Evolutionary conservation across 2,888 invertebrate genomes (phyloP).

Genomic region (Lasioglossum oenotherae): DNA sequence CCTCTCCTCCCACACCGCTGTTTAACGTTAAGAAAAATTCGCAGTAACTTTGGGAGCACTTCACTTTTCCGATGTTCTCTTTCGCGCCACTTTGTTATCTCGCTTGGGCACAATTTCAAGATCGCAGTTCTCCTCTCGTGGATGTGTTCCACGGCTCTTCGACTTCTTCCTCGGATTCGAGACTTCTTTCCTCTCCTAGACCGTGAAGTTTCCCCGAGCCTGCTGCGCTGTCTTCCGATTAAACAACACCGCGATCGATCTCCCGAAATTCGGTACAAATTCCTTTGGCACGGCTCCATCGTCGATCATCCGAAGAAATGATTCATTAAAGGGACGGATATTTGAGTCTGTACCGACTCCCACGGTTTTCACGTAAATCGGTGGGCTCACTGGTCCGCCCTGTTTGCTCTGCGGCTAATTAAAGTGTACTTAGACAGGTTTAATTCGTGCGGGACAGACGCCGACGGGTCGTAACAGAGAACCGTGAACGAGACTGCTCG

Average conservation of each 20-base stretch:
- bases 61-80: slow-evolving; percentile 1
- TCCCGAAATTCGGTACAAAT: neutral
- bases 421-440: slow-evolving; percentile 50
- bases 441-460: slow-evolving; percentile 19
- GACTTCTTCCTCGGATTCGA: neutral
- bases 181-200: neutral
- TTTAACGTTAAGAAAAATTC: slow-evolving; percentile 33
- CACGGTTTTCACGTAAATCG: slow-evolving; percentile 40
- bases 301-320: neutral
- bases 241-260: neutral
- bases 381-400: slow-evolving; percentile 21
- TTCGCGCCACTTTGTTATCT: neutral
- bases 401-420: slow-evolving; percentile 51
- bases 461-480: slow-evolving; percentile 12
- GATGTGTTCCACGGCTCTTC: neutral
- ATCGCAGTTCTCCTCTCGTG: neutral
- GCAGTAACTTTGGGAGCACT: neutral
- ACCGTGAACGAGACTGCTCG: neutral
- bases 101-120: neutral
- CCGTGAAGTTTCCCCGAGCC: neutral
- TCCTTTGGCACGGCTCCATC: neutral
- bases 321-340: neutral
- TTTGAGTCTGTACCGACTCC: slow-evolving; percentile 7
- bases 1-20: neutral
- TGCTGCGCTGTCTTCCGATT: neutral